Evolutionary conservation across 2,113 vertebrate species (phyloP), one percentile per base, ranked within the genome.

Genomic region (Paraplagusia blochii): DNA sequence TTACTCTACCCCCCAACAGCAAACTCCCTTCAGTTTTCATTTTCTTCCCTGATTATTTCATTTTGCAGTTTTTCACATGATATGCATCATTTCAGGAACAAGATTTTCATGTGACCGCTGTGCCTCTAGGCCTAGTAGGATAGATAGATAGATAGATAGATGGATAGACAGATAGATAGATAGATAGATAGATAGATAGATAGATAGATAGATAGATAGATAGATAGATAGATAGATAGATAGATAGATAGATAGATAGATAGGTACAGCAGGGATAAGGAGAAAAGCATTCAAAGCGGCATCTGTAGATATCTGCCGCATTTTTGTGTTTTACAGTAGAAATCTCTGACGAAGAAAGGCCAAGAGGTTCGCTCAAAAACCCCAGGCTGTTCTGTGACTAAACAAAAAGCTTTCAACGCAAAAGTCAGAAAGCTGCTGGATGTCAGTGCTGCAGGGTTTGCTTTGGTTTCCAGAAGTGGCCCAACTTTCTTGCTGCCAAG

Each of bases 91-190:
- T 78, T 72, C 29, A 52, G 56, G 48, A 75, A 49, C 62, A 67
- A 51, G 47, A 47, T 79, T 50, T 76, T 76, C 82, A 88, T 86
- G 82, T 86, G 84, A 87, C 84, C 69, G 81, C 74, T 80, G 17
- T 72, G 77, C 77, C 85, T 64, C 36, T 8, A 39, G 83, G 79
- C 58, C 17, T 10, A n/a, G 15, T 44, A 14, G 44, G n/a, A 19
- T 47, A 44, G 48, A n/a, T n/a, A n/a, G n/a, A n/a, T n/a, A n/a
- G n/a, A n/a, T n/a, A n/a, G n/a, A n/a, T n/a, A n/a, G n/a, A n/a
- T n/a, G n/a, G n/a, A n/a, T n/a, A n/a, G n/a, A n/a, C n/a, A n/a
- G n/a, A n/a, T n/a, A n/a, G n/a, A n/a, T n/a, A n/a, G n/a, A n/a
- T n/a, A n/a, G n/a, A n/a, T n/a, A n/a, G n/a, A n/a, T n/a, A n/a